Conservation (phyloP, 2,113 vertebrate species). For the Psophia crepitans region DNA sequence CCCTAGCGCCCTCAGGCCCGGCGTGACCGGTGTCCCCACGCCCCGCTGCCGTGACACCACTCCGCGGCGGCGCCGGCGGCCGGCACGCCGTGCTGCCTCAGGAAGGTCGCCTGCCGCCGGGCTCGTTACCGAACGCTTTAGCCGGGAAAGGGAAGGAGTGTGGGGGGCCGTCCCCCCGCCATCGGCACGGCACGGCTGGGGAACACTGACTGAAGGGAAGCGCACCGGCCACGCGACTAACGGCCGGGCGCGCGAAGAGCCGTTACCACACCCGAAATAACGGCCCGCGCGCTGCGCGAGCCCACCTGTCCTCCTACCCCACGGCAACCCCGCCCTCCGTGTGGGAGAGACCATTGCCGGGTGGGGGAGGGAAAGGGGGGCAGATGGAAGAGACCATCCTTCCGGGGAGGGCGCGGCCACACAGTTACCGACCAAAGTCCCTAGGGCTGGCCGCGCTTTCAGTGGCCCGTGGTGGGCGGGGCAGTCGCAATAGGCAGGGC, state of each 20-base stretch:
- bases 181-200: too few species aligned
- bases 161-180: background rate
- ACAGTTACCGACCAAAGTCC: fast-evolving
- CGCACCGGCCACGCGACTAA: background rate
- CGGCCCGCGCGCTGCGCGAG: fast-evolving
- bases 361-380: too few species aligned
- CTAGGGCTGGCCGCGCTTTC: fast-evolving
- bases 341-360: background rate
- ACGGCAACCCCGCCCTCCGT: background rate
- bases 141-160: fast-evolving
- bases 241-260: fast-evolving
- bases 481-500: background rate
- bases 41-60: background rate
- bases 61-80: fast-evolving
- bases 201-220: fast-evolving
- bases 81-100: fast-evolving
- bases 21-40: fast-evolving
- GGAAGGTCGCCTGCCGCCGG: fast-evolving
- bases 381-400: background rate
- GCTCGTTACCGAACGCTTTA: background rate
- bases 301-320: too few species aligned
- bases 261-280: background rate
- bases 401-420: fast-evolving
- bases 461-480: background rate
- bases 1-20: fast-evolving